These are phyloP conservation scores for Chloroceryle amazona DNA, from an alignment of 2,797 vertebrate genomes.

Conservation along the genomic window DNA sequence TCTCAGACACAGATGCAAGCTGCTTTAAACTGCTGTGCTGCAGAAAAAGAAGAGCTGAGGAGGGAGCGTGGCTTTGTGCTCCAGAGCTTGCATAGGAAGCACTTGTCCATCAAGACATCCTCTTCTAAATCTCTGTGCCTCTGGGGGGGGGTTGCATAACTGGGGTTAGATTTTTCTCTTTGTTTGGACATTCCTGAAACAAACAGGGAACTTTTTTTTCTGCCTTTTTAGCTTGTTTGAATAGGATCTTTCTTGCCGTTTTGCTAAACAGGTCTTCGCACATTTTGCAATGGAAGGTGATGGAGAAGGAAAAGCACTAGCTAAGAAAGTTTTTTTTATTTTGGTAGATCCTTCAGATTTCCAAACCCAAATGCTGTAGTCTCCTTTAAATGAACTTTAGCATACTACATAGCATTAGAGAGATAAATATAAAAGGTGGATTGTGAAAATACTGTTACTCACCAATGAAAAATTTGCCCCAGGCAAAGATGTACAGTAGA, in stretches of 20 bases:
- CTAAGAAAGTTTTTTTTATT: not conserved
- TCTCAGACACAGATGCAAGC: not conserved
- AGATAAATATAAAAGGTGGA: conserved; percentile 79
- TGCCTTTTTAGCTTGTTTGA: not conserved
- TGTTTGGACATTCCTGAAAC: not conserved
- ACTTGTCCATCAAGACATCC: not conserved
- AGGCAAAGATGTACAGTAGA: conserved; percentile 66
- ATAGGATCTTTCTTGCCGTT: not conserved
- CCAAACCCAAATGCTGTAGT: conserved; percentile 25
- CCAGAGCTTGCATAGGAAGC: accelerated
- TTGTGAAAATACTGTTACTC: conserved; percentile 83
- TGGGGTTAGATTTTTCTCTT: not conserved
- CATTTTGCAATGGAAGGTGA: not conserved
- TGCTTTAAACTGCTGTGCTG: not conserved
- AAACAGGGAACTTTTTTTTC: not conserved
- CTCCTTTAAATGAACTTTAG: conserved; percentile 84
- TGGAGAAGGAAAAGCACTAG: not conserved
- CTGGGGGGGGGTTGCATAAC: not conserved
- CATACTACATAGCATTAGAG: conserved; percentile 64
- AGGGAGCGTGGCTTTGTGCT: not conserved
- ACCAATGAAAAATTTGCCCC: conserved; percentile 80
- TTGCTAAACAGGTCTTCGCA: not conserved
- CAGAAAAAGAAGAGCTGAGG: not conserved
- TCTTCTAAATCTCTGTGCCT: not conserved
- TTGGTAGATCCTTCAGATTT: not conserved